Base-by-base conservation (phyloP, 64 coral and sea anemone genomes). In the Montipora efflorescens region DNA sequence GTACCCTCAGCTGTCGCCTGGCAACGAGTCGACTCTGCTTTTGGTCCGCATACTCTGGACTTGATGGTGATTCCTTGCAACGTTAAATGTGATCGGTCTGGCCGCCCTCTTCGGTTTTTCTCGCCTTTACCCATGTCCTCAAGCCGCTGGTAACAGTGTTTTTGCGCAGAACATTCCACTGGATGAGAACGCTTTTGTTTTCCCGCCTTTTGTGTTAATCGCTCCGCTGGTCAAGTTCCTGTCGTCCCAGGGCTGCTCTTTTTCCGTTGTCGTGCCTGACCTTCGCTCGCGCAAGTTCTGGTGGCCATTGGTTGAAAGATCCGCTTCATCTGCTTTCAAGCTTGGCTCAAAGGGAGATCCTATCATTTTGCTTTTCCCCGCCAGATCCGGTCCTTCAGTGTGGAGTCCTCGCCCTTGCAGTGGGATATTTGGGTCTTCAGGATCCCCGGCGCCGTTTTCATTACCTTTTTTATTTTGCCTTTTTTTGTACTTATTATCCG, bases 381-480 rank as follows among this genome's bases (percentile, higher is more conserved):
- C 67, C 79, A 81, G n/a, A 77, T 59, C 43, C n/a, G 18, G 70
- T 43, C 18, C 48, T 13, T n/a, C 71, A 19, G 73, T 51, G 64
- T 89, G 64, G 28, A 25, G 20, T 12, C 22, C 46, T 25, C 70
- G 75, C 5, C 87, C 73, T 15, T 58, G 51, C 72, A 76, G 74
- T 89, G 87, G 87, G 71, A 74, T 74, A n/a, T 89, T 69, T 90
- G 88, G 75, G 88, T 90, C 21, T 79, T 90, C 76, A 28, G 75
- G 8, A 67, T 79, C 55, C 52, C 88, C 75, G 49, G 47, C 44
- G 23, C 28, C 12, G 28, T 28, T 55, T 55, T 3, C 21, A 48
- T 49, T 82, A 82, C 8, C 50, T 82, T 57, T 20, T 82, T 82
- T 0, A 77, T 6, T 77, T 77, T 22, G 21, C 74, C 21, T 77